Base-by-base conservation (phyloP, 2,888 invertebrate species). In the Augiades crinisus region DNA sequence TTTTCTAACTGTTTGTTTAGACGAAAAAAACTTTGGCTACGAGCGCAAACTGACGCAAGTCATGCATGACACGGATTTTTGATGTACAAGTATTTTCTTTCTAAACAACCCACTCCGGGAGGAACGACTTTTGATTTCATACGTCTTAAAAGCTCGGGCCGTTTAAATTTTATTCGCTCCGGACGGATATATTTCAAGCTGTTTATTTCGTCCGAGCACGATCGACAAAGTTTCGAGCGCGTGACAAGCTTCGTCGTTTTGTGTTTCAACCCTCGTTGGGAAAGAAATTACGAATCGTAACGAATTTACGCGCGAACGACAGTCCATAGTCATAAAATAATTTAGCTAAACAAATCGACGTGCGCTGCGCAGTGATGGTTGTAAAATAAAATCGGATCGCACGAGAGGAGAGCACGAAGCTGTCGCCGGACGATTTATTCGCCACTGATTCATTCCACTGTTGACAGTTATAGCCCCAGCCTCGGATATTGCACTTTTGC, bases 401-500 rank as follows among this genome's bases (percentile, higher is more conserved):
- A 64, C 63, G 65, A 50, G 68, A 43, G 51, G 65, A 62, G 64
- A 60, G 74, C 69, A 70, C 77, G 75, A 70, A 70, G 70, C 76
- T 75, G 83, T 84, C 78, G 74, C 67, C 65, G 63, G 62, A 55
- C 68, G 78, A 87, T 86, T 86, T 87, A 87, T 85, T 68, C 59
- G 65, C 69, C 77, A 76, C 75, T 87, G 87, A 89, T 87, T 88
- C 86, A 86, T 87, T 78, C 72, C 66, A 59, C 67, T 65, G 83
- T 72, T 81, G 84, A 86, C 84, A 81, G 81, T 83, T 83, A 83
- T 83, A 79, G 85, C 81, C 68, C 68, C 59, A 58, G 59, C 72
- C 68, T 76, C 76, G 78, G 81, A 84, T 85, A 84, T 84, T 85
- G 82, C 83, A 81, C 84, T 83, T 81, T 81, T 84, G 82, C 81